Evolutionary conservation across 2,888 invertebrate species (phyloP), one percentile per base, ranked within the genome.

Genomic region (Standfussiana lucernea): DNA sequence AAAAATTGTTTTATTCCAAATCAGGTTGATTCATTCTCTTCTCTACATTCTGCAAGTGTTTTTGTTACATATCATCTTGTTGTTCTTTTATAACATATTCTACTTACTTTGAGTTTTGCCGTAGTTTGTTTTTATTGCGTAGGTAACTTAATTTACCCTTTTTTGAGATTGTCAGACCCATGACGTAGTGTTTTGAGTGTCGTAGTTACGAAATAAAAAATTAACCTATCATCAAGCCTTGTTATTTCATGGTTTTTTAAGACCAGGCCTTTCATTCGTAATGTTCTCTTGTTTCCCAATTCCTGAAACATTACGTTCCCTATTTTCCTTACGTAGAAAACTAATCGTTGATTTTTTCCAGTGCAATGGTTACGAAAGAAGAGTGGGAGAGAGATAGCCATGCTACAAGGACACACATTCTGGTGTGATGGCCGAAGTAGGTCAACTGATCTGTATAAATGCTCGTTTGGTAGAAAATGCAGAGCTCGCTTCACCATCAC

Each of bases 381-480:
- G 15, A 74, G 67, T 21, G 92, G 92, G 2, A 92, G 89, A 37
- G 76, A 80, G 45, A 56, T 92, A 47, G 89, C 90, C 0, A 64
- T 94, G 1, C 71, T 92, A 0, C 75, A 91, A 6, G 90, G 92
- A 0, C 93, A 84, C 77, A 90, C 92, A 0, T 94, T 90, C 83
- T 93, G 91, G 77, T 80, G 78, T 21, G 73, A 79, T 13, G 40
- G 61, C 0, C 64, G 80, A 3, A 69, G 28, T 24, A 85, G 66
- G 40, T 35, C 50, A n/a, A 79, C 83, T 1, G 79, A 77, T 28
- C 28, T 72, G 13, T 84, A 74, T 37, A 11, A 24, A 6, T 84
- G 86, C 47, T 72, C 84, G 15, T 18, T 13, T 2, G 82, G 80
- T 18, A 75, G 40, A 13, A 75, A 28, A 1, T 82, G 82, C 42